phyloP scores from a whole-genome alignment of 2,113 vertebrate species.

The Danionella cerebrum region DNA sequence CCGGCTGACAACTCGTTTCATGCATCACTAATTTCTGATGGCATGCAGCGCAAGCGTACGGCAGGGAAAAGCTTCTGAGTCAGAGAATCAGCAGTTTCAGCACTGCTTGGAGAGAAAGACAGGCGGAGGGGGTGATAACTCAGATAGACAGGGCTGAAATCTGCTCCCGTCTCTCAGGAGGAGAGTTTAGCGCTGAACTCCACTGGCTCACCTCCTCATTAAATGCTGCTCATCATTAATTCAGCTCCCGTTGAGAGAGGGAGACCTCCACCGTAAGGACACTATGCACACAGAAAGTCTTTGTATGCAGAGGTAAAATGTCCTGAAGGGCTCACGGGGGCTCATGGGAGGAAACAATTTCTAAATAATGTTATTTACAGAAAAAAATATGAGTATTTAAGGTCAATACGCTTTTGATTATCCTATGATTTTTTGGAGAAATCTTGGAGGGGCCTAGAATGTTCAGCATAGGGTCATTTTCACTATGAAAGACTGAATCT shows the following conservation, averaged over 20 bases:
- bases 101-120: background rate
- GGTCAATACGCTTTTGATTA: no score
- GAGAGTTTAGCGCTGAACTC: background rate
- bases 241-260: background rate
- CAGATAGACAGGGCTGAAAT: conserved; percentile 17
- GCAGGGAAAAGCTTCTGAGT: conserved; percentile 22
- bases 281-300: background rate
- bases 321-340: no score
- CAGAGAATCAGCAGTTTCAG: conserved; percentile 32
- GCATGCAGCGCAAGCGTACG: conserved; percentile 16
- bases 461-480: no score
- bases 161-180: conserved; percentile 2
- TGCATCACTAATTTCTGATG: conserved; percentile 42
- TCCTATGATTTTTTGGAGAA: no score
- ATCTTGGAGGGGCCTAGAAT: no score
- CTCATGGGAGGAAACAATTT: no score
- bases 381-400: no score
- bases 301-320: background rate
- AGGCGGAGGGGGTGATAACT: conserved; percentile 13
- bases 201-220: conserved; percentile 11
- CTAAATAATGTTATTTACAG: no score
- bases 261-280: background rate
- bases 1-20: conserved; percentile 42
- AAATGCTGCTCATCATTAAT: background rate
- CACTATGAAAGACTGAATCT: no score